phyloP scores from a whole-genome alignment of 2,113 vertebrate genomes.

The Marmota flaviventris region DNA sequence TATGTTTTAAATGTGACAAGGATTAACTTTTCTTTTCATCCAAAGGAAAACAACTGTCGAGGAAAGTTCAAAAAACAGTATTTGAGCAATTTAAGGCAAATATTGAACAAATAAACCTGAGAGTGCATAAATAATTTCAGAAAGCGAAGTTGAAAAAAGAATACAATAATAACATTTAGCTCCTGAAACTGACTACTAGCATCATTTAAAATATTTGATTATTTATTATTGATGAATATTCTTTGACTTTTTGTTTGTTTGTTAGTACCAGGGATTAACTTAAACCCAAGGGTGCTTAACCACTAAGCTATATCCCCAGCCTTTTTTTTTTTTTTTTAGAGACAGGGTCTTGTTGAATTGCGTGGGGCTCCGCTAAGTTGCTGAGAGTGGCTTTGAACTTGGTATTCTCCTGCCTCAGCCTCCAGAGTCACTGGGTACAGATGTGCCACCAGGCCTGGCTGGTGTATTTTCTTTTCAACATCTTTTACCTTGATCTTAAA shows the following conservation, averaged over 20 bases:
- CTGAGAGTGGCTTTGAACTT: too few relatives aligned
- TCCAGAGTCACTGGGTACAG: too few relatives aligned
- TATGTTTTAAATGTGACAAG: background rate
- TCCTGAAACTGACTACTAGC: conserved; percentile 30
- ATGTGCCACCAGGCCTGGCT: background rate
- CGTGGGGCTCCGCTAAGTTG: too few relatives aligned
- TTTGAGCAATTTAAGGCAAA: conserved; percentile 46
- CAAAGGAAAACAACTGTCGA: conserved; percentile 20
- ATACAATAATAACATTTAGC: background rate
- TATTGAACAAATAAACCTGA: background rate
- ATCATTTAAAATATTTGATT: background rate
- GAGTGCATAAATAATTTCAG: background rate
- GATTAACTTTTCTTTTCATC: conserved; percentile 3
- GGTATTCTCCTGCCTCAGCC: too few relatives aligned
- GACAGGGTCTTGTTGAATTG: too few relatives aligned
- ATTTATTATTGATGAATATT: background rate
- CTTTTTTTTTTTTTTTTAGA: too few relatives aligned
- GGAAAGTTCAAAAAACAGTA: background rate
- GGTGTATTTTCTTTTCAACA: background rate
- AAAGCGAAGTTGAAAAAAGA: background rate
- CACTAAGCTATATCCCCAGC: too few relatives aligned
- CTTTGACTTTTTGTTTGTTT: background rate
- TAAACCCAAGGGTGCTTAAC: too few relatives aligned
- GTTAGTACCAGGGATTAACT: too few relatives aligned
- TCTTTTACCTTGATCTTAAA: conserved; percentile 26